Conservation (phyloP, 2,113 vertebrate species). For the Dromaius novaehollandiae region DNA sequence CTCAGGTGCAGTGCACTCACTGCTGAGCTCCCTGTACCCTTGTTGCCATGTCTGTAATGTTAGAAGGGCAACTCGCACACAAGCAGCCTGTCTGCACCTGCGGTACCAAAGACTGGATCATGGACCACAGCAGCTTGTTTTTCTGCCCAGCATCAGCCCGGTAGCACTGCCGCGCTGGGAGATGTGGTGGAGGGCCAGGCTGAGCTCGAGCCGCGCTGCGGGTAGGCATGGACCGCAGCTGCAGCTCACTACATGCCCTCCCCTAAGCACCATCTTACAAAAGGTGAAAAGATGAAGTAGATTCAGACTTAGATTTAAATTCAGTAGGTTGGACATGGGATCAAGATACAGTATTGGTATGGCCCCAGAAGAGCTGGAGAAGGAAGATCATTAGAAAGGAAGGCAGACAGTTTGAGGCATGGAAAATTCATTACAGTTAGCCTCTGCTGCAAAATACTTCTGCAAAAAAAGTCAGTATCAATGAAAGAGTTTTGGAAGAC, state of each 20-base stretch:
- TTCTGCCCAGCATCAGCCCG: not conserved
- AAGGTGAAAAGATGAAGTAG: not conserved
- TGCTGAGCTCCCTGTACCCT: accelerated
- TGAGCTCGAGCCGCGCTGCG: not conserved
- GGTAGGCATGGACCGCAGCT: not conserved
- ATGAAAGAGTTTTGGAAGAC: not conserved
- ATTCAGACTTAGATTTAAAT: not conserved
- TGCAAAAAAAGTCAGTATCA: not conserved
- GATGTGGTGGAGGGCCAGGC: too few species aligned
- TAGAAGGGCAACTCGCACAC: not conserved
- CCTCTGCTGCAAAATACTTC: not conserved
- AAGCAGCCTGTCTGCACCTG: not conserved
- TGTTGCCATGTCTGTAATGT: not conserved
- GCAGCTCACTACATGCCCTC: not conserved
- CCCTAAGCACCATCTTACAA: not conserved
- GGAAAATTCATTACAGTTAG: not conserved
- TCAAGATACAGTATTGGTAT: not conserved
- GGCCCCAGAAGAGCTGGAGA: not conserved
- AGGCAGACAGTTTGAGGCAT: not conserved
- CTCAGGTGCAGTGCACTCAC: not conserved
- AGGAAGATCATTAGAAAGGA: not conserved
- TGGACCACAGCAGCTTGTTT: not conserved
- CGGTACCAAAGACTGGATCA: not conserved
- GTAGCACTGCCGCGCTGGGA: not conserved
- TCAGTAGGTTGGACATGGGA: not conserved